Evolutionary conservation across 30 jellyfish, hydroid and myxozoan genomes (phyloP), one percentile per base, ranked within the genome.

Genomic region (Cassiopea xamachana): DNA sequence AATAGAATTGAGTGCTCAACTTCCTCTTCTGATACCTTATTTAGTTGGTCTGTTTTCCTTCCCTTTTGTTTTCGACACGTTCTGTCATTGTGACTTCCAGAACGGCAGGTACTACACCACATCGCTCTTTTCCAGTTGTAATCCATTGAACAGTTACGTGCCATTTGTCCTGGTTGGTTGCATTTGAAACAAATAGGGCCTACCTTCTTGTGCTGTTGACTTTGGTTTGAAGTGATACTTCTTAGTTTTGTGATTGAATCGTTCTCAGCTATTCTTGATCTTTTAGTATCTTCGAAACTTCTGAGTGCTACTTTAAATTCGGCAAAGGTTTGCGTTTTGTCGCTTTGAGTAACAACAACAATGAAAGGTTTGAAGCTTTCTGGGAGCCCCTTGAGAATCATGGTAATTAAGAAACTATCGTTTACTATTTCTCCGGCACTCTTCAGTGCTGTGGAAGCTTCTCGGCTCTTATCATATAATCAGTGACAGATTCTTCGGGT

Each of bases 231-330:
- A 46, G 77, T 46, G 17, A 19, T 77, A 46, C 17, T n/a, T 19
- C 58, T 77, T 2, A 46, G 77, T 79, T 89, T 89, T 75, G 59
- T 51, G 45, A 78, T 55, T 5, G 93, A 4, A 69, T 78, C 93
- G 60, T 55, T 77, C 60, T 81, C 95, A 58, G 74, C 73, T 14
- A 48, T 92, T 44, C 80, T 90, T 45, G 86, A 12, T 6, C 84
- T 61, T 73, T 87, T 94, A 43, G 97, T 87, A 17, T 87, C 97
- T 73, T 92, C 98, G 67, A 78, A 87, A 75, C 85, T 92, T 87
- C 85, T 78, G 48, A 87, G 93, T 15, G 98, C 90, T 1, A 15
- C 97, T 82, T 92, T 87, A 80, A 86, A 87, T 72, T 86, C 84
- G 55, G 75, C 61, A 47, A 92, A 87, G 79, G 69, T 86, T 61